Evolutionary conservation across 2,113 vertebrate species (phyloP).

Genomic region (Hystrix cristata): DNA sequence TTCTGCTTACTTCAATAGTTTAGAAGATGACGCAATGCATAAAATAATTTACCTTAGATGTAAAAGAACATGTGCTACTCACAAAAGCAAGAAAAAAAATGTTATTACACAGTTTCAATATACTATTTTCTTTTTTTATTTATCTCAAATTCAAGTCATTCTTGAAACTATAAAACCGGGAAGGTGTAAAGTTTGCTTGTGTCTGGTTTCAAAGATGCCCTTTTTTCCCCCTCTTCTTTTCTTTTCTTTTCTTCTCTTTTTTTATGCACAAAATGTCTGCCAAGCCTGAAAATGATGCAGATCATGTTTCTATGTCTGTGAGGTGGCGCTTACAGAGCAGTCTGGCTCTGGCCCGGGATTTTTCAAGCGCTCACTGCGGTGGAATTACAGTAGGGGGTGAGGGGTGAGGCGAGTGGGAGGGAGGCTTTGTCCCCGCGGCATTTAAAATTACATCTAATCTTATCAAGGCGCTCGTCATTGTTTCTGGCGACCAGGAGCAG

Average conservation of each 20-base stretch:
- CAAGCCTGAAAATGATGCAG: slow-evolving; percentile 86
- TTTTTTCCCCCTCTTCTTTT: background rate
- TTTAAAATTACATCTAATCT: slow-evolving; percentile 93
- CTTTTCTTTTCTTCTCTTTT: background rate
- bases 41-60: background rate
- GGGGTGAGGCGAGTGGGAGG: slow-evolving; percentile 86
- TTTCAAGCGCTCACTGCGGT: slow-evolving; percentile 86
- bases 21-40: background rate
- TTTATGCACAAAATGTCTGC: slow-evolving; percentile 87
- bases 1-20: background rate
- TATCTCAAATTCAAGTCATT: slow-evolving; percentile 71
- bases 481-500: slow-evolving; percentile 90
- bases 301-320: slow-evolving; percentile 89
- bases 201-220: slow-evolving; percentile 77
- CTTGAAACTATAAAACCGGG: slow-evolving; percentile 73
- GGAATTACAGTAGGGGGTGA: slow-evolving; percentile 89
- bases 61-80: background rate
- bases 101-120: background rate
- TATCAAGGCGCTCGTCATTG: slow-evolving; percentile 92
- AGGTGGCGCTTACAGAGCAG: slow-evolving; percentile 85
- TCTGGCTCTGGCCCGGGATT: slow-evolving; percentile 90
- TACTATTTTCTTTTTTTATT: background rate
- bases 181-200: slow-evolving; percentile 64
- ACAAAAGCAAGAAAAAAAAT: slow-evolving; percentile 40
- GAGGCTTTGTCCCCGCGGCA: slow-evolving; percentile 89